phyloP scores from a whole-genome alignment of 2,888 invertebrate species.

The Lottia gigantea region DNA sequence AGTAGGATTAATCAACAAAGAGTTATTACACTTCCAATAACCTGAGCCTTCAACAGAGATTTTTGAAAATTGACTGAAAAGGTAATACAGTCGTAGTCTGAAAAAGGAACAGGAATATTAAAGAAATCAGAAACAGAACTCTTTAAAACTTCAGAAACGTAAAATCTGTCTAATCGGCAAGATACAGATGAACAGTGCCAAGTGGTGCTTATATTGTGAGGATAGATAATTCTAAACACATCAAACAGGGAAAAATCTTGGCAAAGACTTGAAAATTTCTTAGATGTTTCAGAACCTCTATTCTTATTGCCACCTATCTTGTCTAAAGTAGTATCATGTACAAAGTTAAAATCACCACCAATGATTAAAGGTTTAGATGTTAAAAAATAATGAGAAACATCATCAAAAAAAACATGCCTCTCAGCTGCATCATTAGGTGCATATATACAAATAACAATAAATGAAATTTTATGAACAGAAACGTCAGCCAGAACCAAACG shows the following conservation, averaged over 20 bases:
- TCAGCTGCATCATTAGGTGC: conserved; percentile 18
- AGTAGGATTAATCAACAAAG: too few species aligned
- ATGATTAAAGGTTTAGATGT: conserved; percentile 20
- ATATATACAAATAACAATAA: conserved; percentile 19
- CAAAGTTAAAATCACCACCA: conserved; percentile 30
- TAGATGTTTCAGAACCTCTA: conserved; percentile 16
- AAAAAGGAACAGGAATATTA: background rate
- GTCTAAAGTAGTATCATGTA: conserved; percentile 21
- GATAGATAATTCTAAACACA: conserved; percentile 19
- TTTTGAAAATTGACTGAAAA: too few species aligned
- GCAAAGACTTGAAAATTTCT: conserved; percentile 20
- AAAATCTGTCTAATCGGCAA: background rate
- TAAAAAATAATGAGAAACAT: conserved; percentile 20
- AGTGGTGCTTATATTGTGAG: conserved; percentile 12
- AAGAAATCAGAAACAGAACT: background rate
- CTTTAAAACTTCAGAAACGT: background rate
- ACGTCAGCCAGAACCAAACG: conserved; percentile 16
- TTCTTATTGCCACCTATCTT: conserved; percentile 26
- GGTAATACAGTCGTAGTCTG: too few species aligned
- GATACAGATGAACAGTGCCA: background rate
- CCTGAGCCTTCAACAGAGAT: too few species aligned
- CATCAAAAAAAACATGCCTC: conserved; percentile 23
- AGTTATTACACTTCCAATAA: too few species aligned
- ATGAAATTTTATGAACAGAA: background rate
- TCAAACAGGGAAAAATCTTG: conserved; percentile 25